A percentile compares a stretch with the other conserved stretches of the same genome.
Evolutionary conservation across 1,140 invertebrate species (phyloP).

Genomic region (Carposina sasakii): DNA sequence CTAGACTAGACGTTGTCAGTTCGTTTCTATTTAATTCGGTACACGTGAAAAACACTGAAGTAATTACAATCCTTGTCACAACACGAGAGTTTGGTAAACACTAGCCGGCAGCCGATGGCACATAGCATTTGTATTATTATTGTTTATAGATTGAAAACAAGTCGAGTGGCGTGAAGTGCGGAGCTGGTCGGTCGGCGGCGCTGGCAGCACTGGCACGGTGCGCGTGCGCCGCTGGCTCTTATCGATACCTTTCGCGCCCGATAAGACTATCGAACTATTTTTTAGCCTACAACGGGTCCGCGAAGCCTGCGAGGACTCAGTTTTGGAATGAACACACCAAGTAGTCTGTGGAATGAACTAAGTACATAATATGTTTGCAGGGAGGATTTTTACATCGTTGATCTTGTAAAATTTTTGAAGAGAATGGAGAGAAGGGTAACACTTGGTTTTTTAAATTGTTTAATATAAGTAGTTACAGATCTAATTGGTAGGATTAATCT

Average conservation of each 20-base stretch:
- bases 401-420: no score
- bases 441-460: no score
- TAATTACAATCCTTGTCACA: slow-evolving; percentile 48
- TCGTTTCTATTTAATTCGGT: no score
- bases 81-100: slow-evolving; percentile 58
- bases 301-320: no score
- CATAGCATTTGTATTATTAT: slow-evolving; percentile 53
- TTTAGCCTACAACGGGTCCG: slow-evolving; percentile 12
- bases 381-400: no score
- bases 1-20: no score
- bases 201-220: slow-evolving; percentile 40
- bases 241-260: slow-evolving; percentile 52
- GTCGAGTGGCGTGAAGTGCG: slow-evolving; percentile 16
- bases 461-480: not conserved
- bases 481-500: not conserved
- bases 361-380: no score
- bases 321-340: no score
- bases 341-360: no score
- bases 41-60: no score
- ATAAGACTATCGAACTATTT: slow-evolving; percentile 48
- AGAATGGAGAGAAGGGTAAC: no score
- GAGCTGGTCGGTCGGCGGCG: slow-evolving; percentile 41
- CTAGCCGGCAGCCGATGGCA: slow-evolving; percentile 28
- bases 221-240: slow-evolving; percentile 39
- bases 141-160: slow-evolving; percentile 47